These are phyloP conservation scores for Nothobranchius furzeri DNA, from an alignment of 2,113 vertebrate genomes.

Conservation along the genomic window DNA sequence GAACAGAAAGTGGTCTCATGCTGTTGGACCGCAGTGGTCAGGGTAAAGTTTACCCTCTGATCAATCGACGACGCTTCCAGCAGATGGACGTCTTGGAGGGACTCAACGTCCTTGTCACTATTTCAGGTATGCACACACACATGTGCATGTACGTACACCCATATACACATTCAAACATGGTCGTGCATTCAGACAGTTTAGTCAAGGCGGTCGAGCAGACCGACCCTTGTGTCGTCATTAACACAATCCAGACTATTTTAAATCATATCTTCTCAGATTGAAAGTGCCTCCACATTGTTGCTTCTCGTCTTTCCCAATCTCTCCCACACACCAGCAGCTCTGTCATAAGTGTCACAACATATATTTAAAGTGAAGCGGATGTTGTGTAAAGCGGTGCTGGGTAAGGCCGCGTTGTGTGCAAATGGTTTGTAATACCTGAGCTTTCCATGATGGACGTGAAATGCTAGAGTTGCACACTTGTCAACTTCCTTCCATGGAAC, in stretches of 20 bases:
- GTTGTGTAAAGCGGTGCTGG: slow-evolving; percentile 59
- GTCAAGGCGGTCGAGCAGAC: not conserved
- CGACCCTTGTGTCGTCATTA: too few relatives aligned
- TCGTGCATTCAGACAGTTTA: not conserved
- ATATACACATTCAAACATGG: not conserved
- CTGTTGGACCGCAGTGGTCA: slow-evolving; percentile 97
- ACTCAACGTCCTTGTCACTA: slow-evolving; percentile 96
- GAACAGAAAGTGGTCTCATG: slow-evolving; percentile 98
- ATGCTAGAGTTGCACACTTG: not conserved
- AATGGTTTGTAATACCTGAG: not conserved
- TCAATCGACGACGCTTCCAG: slow-evolving; percentile 93
- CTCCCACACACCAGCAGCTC: slow-evolving; percentile 14
- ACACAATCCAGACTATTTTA: not conserved
- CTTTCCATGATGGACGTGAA: slow-evolving; percentile 53
- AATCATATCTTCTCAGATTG: slow-evolving; percentile 17
- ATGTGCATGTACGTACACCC: not conserved
- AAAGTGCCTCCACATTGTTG: slow-evolving; percentile 23
- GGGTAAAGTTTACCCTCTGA: slow-evolving; percentile 97
- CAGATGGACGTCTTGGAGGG: slow-evolving; percentile 99
- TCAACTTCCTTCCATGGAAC: slow-evolving; percentile 7
- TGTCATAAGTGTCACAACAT: slow-evolving; percentile 54
- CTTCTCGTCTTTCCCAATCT: slow-evolving; percentile 59
- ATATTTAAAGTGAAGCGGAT: slow-evolving; percentile 56
- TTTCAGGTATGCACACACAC: slow-evolving; percentile 84
- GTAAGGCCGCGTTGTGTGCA: slow-evolving; percentile 24